Conservation (phyloP, 2,113 vertebrate species). For the Myanophis thanlyinensis region DNA sequence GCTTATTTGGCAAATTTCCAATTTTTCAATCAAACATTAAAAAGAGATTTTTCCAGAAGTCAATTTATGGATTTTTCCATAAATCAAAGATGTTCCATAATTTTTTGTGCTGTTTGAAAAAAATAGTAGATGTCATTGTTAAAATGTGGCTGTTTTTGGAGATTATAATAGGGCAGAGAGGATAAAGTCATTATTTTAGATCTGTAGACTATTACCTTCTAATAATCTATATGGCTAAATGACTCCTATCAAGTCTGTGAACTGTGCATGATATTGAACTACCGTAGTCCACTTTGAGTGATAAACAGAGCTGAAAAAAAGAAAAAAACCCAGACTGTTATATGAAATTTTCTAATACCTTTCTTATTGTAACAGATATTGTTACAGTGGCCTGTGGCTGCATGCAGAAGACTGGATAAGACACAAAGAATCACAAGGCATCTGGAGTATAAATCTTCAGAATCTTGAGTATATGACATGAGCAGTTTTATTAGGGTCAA, state of each 20-base stretch:
- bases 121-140: not conserved
- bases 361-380: not conserved
- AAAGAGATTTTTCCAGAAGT: not conserved
- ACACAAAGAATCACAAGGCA: not conserved
- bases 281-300: not conserved
- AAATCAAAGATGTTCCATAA: not conserved
- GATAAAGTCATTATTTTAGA: not conserved
- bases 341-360: not conserved
- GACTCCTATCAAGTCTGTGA: not conserved
- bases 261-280: not conserved
- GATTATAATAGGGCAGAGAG: not conserved
- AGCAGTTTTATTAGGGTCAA: constrained; percentile 25
- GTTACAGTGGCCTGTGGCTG: not conserved
- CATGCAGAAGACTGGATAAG: not conserved
- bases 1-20: not conserved
- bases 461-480: not conserved
- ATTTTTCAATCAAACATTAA: not conserved
- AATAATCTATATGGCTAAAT: not conserved
- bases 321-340: not conserved
- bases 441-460: constrained; percentile 10
- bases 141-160: not conserved
- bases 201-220: not conserved
- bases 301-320: not conserved
- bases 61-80: too few species aligned
- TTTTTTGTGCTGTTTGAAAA: not conserved